Evolutionary conservation across 2,113 vertebrate species (phyloP).

Genomic region (Fukomys damarensis): DNA sequence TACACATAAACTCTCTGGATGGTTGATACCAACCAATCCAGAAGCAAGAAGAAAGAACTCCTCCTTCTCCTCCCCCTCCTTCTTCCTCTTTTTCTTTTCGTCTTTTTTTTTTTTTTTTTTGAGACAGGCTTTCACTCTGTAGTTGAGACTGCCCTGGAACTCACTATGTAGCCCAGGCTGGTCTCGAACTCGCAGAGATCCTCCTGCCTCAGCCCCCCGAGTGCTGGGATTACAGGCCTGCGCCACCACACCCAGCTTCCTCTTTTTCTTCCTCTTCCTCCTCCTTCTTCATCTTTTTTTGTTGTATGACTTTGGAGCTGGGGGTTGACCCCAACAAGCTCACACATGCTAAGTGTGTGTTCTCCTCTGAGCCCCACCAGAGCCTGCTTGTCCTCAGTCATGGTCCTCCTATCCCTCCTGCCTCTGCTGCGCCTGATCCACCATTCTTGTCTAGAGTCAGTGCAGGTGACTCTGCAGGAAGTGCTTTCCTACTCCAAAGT

Average conservation of each 20-base stretch:
- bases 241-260: too few relatives aligned
- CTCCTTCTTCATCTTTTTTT: too few relatives aligned
- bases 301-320: background rate
- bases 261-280: too few relatives aligned
- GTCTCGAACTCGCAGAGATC: too few relatives aligned
- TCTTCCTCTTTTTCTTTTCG: too few relatives aligned
- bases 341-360: background rate
- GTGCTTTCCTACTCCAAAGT: background rate
- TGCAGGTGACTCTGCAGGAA: background rate
- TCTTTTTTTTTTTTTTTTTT: too few relatives aligned
- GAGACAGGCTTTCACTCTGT: too few relatives aligned
- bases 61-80: background rate
- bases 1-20: background rate
- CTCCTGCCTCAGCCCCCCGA: too few relatives aligned
- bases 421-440: background rate
- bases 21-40: background rate
- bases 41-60: background rate
- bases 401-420: background rate
- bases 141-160: too few relatives aligned
- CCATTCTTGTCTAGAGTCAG: background rate
- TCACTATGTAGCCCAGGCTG: too few relatives aligned
- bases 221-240: too few relatives aligned
- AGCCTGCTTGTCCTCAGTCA: background rate
- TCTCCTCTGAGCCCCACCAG: background rate
- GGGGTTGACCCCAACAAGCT: background rate